Base-by-base conservation (phyloP, 2,797 vertebrate species). In the Onychomys torridus region DNA sequence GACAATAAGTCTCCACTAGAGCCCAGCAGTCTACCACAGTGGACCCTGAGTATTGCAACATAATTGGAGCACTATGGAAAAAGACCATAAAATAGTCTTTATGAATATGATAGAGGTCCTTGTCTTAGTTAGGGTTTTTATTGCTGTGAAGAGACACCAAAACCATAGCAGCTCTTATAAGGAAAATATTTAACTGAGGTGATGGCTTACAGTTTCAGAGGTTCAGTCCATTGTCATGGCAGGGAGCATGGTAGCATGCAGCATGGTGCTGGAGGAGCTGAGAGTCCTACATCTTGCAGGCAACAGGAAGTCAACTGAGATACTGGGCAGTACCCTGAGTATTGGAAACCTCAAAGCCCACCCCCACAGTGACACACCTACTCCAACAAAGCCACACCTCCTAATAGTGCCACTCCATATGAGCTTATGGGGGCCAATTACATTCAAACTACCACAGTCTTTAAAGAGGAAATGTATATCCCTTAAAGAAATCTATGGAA, bases 211-310 rank as follows among this genome's bases (percentile, higher is more conserved):
- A 40, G 37, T 73, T 73, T n/a, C 67, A 71, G 69, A 40, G 37
- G 21, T 9, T 40, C 29, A 32, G 29, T 65, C 4, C 29, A 65
- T 65, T 65, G 14, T 65, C 12, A 65, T 32, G 29, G 63, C 21
- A 1, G 67, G 21, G 71, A 12, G 37, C 37, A 40, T 40, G 71
- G 37, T 1, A 0, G 1, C 1, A 5, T 73, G 37, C 4, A 37
- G 37, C 37, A 23, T 40, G 21, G 9, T 40, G 37, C 21, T 23
- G 9, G 71, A 40, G 37, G 71, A 73, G n/a, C 71, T 40, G n/a
- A 73, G 19, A 37, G 21, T 40, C n/a, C n/a, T 73, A 21, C 37
- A 73, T 40, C 21, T 40, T 40, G 21, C 21, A 73, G 71, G 21
- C 21, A 73, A 12, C 37, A 73, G 37, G 37, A 73, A 73, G 37